Percentiles rank a stretch among this genome's conserved stretches.
phyloP scores from a whole-genome alignment of 2,888 invertebrate genomes.

The Troides oblongomaculatus region DNA sequence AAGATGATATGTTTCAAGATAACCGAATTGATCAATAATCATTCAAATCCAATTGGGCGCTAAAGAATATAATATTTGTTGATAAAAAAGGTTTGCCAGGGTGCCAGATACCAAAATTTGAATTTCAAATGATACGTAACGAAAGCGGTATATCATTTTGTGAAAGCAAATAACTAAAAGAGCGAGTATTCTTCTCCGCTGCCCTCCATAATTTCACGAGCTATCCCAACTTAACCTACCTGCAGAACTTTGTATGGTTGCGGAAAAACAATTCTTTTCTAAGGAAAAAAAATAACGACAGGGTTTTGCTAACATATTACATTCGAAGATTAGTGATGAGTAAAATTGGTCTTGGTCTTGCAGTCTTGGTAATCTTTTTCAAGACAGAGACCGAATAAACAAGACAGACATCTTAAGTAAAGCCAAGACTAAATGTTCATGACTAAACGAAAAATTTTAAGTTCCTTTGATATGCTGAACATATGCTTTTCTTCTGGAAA shows the following conservation, averaged over 20 bases:
- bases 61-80: background rate
- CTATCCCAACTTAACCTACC: conserved; percentile 40
- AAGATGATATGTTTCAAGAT: background rate
- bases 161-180: conserved; percentile 38
- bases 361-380: too few relatives aligned
- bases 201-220: conserved; percentile 45
- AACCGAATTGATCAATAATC: background rate
- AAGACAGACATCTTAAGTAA: too few relatives aligned
- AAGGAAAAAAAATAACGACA: conserved; percentile 2
- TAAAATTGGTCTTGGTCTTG: too few relatives aligned
- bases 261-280: conserved; percentile 9
- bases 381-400: too few relatives aligned
- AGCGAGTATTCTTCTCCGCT: conserved; percentile 50
- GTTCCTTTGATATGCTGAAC: too few relatives aligned
- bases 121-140: conserved; percentile 35
- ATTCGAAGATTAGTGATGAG: background rate
- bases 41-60: background rate
- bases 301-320: background rate
- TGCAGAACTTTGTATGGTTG: conserved; percentile 25
- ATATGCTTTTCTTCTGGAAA: too few relatives aligned
- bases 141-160: conserved; percentile 37
- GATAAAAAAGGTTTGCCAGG: conserved; percentile 8
- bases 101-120: conserved; percentile 14
- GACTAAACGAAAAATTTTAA: too few relatives aligned
- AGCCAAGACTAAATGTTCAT: too few relatives aligned